Base-by-base conservation (phyloP, 2,888 invertebrate genomes). In the Rhagonycha fulva region DNA sequence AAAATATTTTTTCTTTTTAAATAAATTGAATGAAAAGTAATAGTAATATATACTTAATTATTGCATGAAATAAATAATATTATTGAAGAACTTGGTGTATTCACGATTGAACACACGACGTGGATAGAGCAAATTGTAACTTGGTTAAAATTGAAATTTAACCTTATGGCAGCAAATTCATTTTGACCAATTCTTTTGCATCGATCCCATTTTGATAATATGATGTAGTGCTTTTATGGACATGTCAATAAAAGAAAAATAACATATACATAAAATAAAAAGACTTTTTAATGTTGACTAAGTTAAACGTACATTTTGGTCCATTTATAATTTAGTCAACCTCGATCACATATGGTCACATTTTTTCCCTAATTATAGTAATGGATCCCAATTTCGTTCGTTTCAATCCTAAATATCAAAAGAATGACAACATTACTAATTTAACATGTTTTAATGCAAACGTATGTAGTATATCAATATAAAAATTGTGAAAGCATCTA, bases 291-390 rank as follows among this genome's bases (percentile, higher is more conserved):
- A 82, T 82, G 81, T 80, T 79, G 77, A 79, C 80, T 80, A 83
- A 84, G 83, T 82, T 82, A 82, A 81, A 83, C 84, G 84, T 83
- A 82, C 82, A 82, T 83, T 82, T 81, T 80, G 81, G 81, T 80
- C 84, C 84, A 84, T 85, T 85, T 85, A 84, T 83, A 83, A 85
- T 85, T 84, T 85, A 85, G 84, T 84, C 85, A 85, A 84, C 85
- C 85, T 83, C 85, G 85, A 85, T 85, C 85, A 84, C 84, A 85
- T 84, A 82, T 84, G 84, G 84, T 81, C 82, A 82, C 84, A 85
- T 84, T 85, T 83, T 76, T 83, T 82, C 85, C 84, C 84, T 86
- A 85, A 86, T 86, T 84, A 85, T 84, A 84, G 85, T 85, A 85
- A 86, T 85, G 85, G 85, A 85, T 84, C 85, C 84, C 84, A 84